Percentiles rank a stretch among this genome's conserved stretches.
Evolutionary conservation across 2,888 invertebrate species (phyloP).

Genomic region (Liodrosophila aerea): DNA sequence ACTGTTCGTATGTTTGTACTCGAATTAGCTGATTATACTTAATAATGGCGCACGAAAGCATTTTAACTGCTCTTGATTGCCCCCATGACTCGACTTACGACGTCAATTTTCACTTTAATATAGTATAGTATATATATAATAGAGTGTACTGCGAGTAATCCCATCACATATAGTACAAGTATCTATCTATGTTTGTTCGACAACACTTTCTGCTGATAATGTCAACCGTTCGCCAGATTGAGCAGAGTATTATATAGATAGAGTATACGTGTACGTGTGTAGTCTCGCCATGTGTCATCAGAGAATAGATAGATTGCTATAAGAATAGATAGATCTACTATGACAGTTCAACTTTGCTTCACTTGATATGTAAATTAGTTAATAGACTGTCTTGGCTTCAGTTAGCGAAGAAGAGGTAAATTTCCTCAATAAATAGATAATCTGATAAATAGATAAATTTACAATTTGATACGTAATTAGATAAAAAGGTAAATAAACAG

Average conservation of each 20-base stretch:
- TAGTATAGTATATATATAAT: slow-evolving; percentile 5
- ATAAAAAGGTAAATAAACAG: no score
- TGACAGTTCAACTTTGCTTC: no score
- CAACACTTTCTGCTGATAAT: slow-evolving; percentile 11
- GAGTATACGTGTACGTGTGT: slow-evolving; percentile 14
- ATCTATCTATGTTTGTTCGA: neutral
- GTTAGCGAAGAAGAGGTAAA: no score
- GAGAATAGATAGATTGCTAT: no score
- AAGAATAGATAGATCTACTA: no score
- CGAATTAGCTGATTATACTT: slow-evolving; percentile 4
- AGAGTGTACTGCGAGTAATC: neutral
- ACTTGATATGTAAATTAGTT: no score
- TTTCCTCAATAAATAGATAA: no score
- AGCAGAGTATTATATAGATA: slow-evolving; percentile 21
- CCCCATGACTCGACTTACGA: slow-evolving; percentile 8
- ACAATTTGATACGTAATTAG: no score
- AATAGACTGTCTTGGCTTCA: no score
- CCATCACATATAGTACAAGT: no score
- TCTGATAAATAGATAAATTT: no score
- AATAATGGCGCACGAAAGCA: slow-evolving; percentile 8
- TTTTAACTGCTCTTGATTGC: slow-evolving; percentile 21
- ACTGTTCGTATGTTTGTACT: neutral
- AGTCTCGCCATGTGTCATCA: slow-evolving; percentile 9
- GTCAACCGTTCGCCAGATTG: neutral
- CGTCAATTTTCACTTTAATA: slow-evolving; percentile 14